These are phyloP conservation scores for Caranx ignobilis DNA, from an alignment of 2,113 vertebrate genomes.

Conservation along the genomic window DNA sequence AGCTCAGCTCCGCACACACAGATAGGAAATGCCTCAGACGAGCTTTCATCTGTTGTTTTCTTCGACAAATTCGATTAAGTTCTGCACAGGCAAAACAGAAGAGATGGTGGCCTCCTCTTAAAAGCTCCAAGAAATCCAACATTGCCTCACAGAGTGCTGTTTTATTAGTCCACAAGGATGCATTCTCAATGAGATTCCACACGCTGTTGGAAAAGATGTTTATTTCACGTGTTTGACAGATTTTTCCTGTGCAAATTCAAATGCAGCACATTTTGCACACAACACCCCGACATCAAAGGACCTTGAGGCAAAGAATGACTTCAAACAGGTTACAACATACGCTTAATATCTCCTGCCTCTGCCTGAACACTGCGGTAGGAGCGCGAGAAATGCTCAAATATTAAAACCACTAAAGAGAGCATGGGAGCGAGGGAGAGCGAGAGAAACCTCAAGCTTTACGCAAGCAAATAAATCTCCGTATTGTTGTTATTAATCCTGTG, in stretches of 20 bases:
- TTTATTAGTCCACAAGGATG: conserved; percentile 41
- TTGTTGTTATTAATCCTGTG: conserved; percentile 81
- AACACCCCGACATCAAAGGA: conserved; percentile 45
- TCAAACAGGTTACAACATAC: conserved; percentile 45
- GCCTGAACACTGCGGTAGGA: conserved; percentile 5
- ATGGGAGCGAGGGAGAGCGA: conserved; percentile 21
- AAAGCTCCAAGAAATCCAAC: conserved; percentile 60
- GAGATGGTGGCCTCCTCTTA: conserved; percentile 48
- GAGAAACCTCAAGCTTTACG: conserved; percentile 46
- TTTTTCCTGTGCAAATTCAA: conserved; percentile 27
- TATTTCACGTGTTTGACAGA: conserved; percentile 25
- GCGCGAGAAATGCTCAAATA: conserved; percentile 53
- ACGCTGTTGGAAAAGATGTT: neutral
- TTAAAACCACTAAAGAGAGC: conserved; percentile 41
- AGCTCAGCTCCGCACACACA: conserved; percentile 16
- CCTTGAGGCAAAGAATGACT: conserved; percentile 36
- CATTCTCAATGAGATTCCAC: conserved; percentile 44
- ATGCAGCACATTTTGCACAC: neutral
- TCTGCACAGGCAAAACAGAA: conserved; percentile 56
- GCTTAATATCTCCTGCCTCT: conserved; percentile 18
- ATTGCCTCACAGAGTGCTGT: conserved; percentile 23
- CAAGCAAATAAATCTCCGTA: conserved; percentile 72
- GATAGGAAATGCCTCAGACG: conserved; percentile 64
- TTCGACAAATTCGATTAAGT: conserved; percentile 76
- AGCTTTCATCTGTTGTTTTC: conserved; percentile 79